These are phyloP conservation scores for Andrena fulva DNA, from an alignment of 2,888 invertebrate species.

Conservation along the genomic window DNA sequence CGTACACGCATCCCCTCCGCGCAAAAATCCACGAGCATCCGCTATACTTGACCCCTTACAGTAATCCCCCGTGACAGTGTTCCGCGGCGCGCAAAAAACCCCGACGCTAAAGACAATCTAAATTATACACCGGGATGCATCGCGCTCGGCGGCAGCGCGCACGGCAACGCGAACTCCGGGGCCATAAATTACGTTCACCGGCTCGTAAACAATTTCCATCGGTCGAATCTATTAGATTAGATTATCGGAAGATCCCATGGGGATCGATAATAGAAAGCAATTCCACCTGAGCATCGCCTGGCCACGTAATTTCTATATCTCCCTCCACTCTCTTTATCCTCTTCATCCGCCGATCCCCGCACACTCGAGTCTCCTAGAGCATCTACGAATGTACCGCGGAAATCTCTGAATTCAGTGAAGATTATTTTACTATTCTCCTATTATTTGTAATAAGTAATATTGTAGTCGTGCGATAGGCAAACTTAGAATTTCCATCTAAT, in stretches of 20 bases:
- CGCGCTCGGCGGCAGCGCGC: no score
- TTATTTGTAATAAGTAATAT: no score
- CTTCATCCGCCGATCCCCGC: no score
- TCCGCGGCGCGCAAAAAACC: conserved; percentile 11
- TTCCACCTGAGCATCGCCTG: no score
- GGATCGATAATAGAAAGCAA: background rate
- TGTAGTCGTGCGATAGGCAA: no score
- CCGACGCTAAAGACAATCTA: conserved; percentile 23
- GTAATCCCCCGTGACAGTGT: conserved; percentile 49
- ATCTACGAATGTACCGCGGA: background rate
- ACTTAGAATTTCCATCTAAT: no score
- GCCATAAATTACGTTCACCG: background rate
- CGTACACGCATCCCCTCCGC: conserved; percentile 57
- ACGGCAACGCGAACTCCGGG: background rate
- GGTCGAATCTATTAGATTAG: background rate
- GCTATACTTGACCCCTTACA: conserved; percentile 58
- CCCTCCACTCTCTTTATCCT: background rate
- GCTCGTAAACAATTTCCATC: background rate
- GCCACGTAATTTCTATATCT: background rate
- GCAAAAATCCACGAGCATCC: conserved; percentile 54
- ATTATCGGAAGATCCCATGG: background rate
- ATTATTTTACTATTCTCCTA: no score
- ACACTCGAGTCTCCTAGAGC: background rate
- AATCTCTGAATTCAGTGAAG: no score
- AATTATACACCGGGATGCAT: conserved; percentile 29